Base-by-base conservation (phyloP, 2,113 vertebrate genomes). In the Poeciliopsis prolifica region DNA sequence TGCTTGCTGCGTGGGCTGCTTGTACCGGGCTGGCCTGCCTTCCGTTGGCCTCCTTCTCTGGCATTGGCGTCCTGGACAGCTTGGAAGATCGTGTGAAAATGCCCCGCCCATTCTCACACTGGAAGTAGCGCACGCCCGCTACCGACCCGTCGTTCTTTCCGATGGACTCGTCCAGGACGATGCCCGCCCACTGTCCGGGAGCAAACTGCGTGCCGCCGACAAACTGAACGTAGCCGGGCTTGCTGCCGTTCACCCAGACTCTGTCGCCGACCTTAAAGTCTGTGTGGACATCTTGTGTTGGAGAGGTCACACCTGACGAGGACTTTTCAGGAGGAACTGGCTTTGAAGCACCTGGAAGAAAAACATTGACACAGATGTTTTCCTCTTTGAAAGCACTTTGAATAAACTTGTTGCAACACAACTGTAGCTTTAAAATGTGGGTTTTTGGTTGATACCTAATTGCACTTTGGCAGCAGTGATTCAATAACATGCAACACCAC, bases 141-240 rank as follows among this genome's bases (percentile, higher is more conserved):
- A 99, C 98, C 0, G 97, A 97, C 1, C 98, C 98, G 0, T 99
- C 97, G 0, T 99, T 99, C 91, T 99, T 99, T 19, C 97, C 98
- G 1, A 98, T 98, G 0, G 95, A 83, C 74, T 98, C 96, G 0
- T 99, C 97, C 78, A 99, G 86, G 77, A 97, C 96, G 3, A 99
- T 97, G 40, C 98, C 97, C 0, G 98, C 98, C 98, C 98, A 99
- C 79, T 98, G 97, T 3, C 98, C 97, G 0, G 97, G 97, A 1
- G 98, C 98, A 51, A 99, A 99, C 83, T 99, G 98, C 0, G 97
- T 97, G 28, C 95, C 95, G 1, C 98, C 98, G 1, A 99, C 91
- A 77, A 98, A 99, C 80, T 96, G 96, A 79, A 99, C 96, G n/a
- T 94, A 96, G 33, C 98, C 98, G 0, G 97, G 96, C 77, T 98